A percentile compares a stretch with the other conserved stretches of the same genome.
Evolutionary conservation across 2,888 invertebrate genomes (phyloP).

Genomic region (Acanthoscelides obtectus): DNA sequence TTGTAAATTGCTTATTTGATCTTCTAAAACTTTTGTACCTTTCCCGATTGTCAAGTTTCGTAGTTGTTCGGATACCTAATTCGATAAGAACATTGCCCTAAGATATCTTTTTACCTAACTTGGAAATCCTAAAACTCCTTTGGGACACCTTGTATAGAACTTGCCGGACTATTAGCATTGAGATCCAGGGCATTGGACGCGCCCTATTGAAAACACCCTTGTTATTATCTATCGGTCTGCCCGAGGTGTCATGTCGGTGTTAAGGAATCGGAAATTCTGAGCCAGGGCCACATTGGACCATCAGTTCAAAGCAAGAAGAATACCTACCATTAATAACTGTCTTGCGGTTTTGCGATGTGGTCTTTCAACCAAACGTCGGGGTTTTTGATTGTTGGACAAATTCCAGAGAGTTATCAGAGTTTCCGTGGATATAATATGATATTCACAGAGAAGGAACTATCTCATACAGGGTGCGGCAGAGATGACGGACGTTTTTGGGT

Average conservation of each 20-base stretch:
- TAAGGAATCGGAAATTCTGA: slow-evolving; percentile 32
- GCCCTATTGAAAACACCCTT: slow-evolving; percentile 13
- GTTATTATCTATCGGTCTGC: slow-evolving; percentile 29
- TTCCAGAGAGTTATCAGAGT: not conserved
- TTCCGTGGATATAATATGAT: not conserved
- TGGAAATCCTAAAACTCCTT: too few species aligned
- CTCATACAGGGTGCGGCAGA: not conserved
- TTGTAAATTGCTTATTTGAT: too few species aligned
- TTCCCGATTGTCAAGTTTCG: too few species aligned
- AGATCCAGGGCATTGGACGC: not conserved
- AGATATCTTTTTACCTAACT: too few species aligned
- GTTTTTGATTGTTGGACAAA: not conserved
- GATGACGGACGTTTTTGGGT: too few species aligned
- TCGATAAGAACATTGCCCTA: too few species aligned
- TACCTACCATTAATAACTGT: slow-evolving; percentile 45
- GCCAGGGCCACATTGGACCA: slow-evolving; percentile 40
- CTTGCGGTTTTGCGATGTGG: slow-evolving; percentile 29
- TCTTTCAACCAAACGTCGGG: not conserved
- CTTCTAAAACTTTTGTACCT: too few species aligned
- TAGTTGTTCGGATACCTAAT: too few species aligned
- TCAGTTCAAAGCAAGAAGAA: slow-evolving; percentile 46
- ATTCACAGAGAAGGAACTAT: not conserved
- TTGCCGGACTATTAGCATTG: not conserved
- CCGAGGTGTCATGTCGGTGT: slow-evolving; percentile 9
- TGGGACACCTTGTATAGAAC: too few species aligned